Evolutionary conservation across 1,140 invertebrate genomes (phyloP), one percentile per base, ranked within the genome.

Genomic region (Drosophila serrata): DNA sequence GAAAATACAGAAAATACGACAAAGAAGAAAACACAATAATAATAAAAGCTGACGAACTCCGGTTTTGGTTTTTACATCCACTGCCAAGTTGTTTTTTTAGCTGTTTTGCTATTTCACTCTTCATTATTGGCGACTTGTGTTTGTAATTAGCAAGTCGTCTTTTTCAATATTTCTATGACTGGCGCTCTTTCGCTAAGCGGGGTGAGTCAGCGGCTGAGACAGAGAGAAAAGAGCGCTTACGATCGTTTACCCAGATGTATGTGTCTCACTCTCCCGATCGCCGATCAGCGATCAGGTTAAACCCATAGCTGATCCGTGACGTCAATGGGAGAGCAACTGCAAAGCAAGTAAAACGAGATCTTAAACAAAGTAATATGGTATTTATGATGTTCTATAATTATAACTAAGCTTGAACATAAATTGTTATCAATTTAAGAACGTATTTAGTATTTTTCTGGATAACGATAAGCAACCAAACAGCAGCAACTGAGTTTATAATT

Each of bases 141-240:
- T 78, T 77, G 68, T 69, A 78, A 78, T 78, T 78, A 78, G 75
- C 74, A 69, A 13, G 31, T 61, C 37, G 37, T 55, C 73, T 76
- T 70, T 46, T 70, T 46, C 9, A 62, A 69, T 58, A 13, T 65
- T 75, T 75, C 60, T 65, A 43, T 75, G 46, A 55, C 73, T 51
- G 43, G 55, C 35, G 56, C 35, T 67, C 45, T 49, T 8, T 31
- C n/a, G 29, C 57, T 27, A 42, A n/a, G 48, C 24, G 39, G 46
- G n/a, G 57, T 84, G 81, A 84, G 43, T 84, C 81, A 84, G 72
- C 81, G 55, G 39, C 39, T 11, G 46, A 43, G 31, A 35, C 49
- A 35, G 31, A 53, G 49, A 53, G 49, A 29, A 11, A 11, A 27
- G 46, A 69, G 51, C 64, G 35, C 31, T 40, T 29, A 17, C 35